Conservation (phyloP, 2,888 invertebrate species). For the Leptothorax acervorum region DNA sequence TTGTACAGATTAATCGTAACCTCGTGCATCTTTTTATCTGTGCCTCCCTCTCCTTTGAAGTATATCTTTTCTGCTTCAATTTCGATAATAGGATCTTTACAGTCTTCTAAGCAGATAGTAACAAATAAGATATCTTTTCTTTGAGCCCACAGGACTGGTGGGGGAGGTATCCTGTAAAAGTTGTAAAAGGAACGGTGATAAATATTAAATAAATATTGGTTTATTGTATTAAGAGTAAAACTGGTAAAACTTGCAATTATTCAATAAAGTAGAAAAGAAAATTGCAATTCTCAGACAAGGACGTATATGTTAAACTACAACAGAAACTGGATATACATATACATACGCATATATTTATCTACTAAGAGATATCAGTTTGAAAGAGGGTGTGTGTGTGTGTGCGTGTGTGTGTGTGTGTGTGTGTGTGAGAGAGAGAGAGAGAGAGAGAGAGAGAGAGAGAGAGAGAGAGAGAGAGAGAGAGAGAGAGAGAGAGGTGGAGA, state of each 20-base stretch:
- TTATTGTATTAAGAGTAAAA: background rate
- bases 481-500: background rate
- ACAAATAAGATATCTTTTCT: slow-evolving; percentile 93
- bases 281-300: no score
- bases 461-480: no score
- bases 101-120: slow-evolving; percentile 96
- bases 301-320: background rate
- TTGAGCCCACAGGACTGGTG: slow-evolving; percentile 98
- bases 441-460: no score
- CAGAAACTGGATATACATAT: background rate
- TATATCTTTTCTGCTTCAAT: slow-evolving; percentile 88
- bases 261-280: no score
- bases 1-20: slow-evolving; percentile 94
- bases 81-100: slow-evolving; percentile 93
- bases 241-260: background rate
- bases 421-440: no score
- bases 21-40: slow-evolving; percentile 94
- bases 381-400: no score
- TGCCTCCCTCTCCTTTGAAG: slow-evolving; percentile 95
- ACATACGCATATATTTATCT: background rate
- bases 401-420: no score
- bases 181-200: slow-evolving; percentile 23
- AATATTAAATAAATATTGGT: background rate
- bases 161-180: slow-evolving; percentile 89
- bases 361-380: background rate